Evolutionary conservation across 2,888 invertebrate genomes (phyloP).

Genomic region (Brachypalpus laphriformis): DNA sequence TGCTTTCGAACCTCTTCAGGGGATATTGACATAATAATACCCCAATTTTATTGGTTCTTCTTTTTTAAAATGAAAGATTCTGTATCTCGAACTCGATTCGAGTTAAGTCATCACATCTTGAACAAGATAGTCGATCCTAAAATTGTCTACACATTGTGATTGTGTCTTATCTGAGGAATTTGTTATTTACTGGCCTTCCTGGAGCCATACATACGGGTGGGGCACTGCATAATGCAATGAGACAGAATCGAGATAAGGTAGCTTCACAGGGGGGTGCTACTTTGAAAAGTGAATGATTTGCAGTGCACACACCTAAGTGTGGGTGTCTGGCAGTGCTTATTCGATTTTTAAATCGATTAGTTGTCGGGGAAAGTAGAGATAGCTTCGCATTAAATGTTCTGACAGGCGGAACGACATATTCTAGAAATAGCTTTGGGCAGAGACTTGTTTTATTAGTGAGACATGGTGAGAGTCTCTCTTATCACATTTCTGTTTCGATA

Average conservation of each 20-base stretch:
- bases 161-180: conserved; percentile 63
- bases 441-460: too few relatives aligned
- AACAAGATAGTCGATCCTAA: conserved; percentile 67
- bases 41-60: conserved; percentile 54
- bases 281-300: conserved; percentile 36
- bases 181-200: conserved; percentile 64
- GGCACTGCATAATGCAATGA: conserved; percentile 6
- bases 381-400: too few relatives aligned
- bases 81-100: conserved; percentile 7
- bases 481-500: too few relatives aligned
- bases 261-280: background rate
- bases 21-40: conserved; percentile 62
- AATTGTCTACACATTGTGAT: conserved; percentile 51
- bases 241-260: conserved; percentile 55
- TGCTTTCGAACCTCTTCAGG: conserved; percentile 43
- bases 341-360: too few relatives aligned
- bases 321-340: background rate
- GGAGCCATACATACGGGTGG: conserved; percentile 61
- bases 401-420: too few relatives aligned
- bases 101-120: conserved; percentile 66
- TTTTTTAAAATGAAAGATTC: conserved; percentile 18
- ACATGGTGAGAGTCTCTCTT: too few relatives aligned
- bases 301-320: conserved; percentile 1
- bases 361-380: too few relatives aligned
- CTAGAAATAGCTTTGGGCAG: too few relatives aligned